A percentile compares a stretch with the other conserved stretches of the same genome.
These are phyloP conservation scores for Myiothlypis chrysogaster DNA, from an alignment of 2,797 vertebrate genomes.

Conservation along the genomic window DNA sequence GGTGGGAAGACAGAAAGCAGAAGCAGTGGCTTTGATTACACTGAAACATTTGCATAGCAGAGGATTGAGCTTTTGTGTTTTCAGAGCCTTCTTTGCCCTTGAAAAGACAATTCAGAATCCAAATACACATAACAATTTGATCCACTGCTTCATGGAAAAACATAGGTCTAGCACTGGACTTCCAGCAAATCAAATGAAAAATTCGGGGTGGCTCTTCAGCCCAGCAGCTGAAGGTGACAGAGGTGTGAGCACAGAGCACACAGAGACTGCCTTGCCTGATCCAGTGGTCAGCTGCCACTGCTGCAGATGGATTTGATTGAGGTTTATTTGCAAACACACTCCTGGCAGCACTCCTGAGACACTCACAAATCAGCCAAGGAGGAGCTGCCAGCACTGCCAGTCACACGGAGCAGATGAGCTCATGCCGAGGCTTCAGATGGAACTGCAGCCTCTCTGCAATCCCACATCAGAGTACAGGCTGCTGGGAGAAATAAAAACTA, in stretches of 20 bases:
- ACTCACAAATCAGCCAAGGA: not conserved
- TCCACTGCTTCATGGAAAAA: not conserved
- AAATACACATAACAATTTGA: not conserved
- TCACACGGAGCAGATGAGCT: not conserved
- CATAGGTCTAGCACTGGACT: not conserved
- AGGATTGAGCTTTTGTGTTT: not conserved
- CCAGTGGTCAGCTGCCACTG: not conserved
- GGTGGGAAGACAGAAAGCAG: not conserved
- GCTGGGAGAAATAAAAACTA: not conserved
- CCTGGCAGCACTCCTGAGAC: not conserved
- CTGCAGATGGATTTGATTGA: not conserved
- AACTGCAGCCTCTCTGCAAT: not conserved
- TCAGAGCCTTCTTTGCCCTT: not conserved
- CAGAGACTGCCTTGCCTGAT: not conserved
- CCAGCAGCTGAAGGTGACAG: fast-evolving
- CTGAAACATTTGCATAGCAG: not conserved
- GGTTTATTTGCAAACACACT: not conserved
- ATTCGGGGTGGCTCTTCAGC: not conserved
- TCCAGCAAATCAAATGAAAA: not conserved
- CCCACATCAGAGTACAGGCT: not conserved
- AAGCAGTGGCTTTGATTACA: not conserved
- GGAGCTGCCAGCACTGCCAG: not conserved
- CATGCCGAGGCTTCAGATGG: not conserved
- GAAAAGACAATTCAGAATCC: not conserved
- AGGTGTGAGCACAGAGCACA: not conserved